phyloP scores from a whole-genome alignment of 1,140 invertebrate genomes.

The Bilobella aurantiaca region DNA sequence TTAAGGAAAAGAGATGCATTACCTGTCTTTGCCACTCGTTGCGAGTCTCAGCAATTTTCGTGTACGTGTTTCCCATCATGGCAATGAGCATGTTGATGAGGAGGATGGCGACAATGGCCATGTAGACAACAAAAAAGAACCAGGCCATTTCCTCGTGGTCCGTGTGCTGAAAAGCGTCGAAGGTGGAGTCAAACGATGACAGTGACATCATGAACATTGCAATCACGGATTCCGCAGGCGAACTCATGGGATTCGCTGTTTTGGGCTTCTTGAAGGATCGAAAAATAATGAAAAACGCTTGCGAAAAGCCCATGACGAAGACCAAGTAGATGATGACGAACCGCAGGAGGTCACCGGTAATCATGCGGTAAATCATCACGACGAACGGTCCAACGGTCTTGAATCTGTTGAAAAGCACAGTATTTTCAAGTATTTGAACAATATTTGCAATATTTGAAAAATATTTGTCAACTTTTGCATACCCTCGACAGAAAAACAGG shows the following conservation, averaged over 20 bases:
- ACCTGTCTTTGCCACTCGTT: constrained; percentile 98
- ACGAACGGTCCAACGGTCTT: constrained; percentile 97
- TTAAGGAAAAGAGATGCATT: constrained; percentile 35
- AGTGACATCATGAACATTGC: constrained; percentile 97
- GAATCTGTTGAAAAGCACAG: constrained; percentile 48
- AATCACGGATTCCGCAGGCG: constrained; percentile 84
- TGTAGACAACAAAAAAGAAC: constrained; percentile 87
- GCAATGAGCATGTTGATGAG: constrained; percentile 98
- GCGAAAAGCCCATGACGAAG: constrained; percentile 95
- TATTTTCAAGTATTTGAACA: neutral
- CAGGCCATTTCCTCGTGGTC: constrained; percentile 75
- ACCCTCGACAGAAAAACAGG: constrained; percentile 90
- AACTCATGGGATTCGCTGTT: constrained; percentile 64
- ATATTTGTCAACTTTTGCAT: constrained; percentile 25
- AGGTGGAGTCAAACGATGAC: constrained; percentile 91
- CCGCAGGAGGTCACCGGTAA: constrained; percentile 84
- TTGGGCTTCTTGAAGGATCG: constrained; percentile 21
- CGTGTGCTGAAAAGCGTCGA: constrained; percentile 73
- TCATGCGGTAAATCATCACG: constrained; percentile 98
- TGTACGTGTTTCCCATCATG: constrained; percentile 99
- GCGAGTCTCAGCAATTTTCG: constrained; percentile 89
- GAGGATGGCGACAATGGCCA: constrained; percentile 89
- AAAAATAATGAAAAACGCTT: constrained; percentile 53
- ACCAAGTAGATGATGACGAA: constrained; percentile 94
- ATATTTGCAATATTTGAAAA: constrained; percentile 10